Evolutionary conservation across 2,113 vertebrate species (phyloP), one percentile per base, ranked within the genome.

Genomic region (Spea bombifrons): DNA sequence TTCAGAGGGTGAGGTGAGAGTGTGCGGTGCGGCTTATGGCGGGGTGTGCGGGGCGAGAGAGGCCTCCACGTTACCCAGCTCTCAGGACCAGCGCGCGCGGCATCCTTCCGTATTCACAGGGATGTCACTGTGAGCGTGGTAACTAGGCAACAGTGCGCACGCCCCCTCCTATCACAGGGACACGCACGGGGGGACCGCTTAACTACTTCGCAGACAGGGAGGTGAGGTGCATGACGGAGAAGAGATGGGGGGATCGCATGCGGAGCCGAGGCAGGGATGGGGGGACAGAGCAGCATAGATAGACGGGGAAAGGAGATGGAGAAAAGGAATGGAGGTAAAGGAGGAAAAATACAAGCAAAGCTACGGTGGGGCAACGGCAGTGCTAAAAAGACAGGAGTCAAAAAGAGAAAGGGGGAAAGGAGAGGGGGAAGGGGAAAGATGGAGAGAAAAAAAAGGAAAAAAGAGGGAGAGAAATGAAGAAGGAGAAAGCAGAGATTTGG

Each of bases 191-290:
- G 78, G 73, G 78, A 81, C 57, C 44, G 52, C 64, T 69, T 68
- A 81, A 81, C 78, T 81, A 81, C 71, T 67, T 81, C 78, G 66
- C 65, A 86, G 86, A 85, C 86, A 86, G 87, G 87, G 86, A 87
- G 85, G 30, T 30, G 30, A 87, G 81, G 78, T 80, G 85, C 82
- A 81, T 76, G 85, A 85, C 57, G 47, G 13, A 61, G 81, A 43
- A 78, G 50, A 65, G 64, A 73, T 17, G 64, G 64, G 65, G 55
- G 71, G 67, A 50, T n/a, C 30, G 55, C 4, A 59, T 52, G 50
- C 10, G 15, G 15, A 59, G 55, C 8, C 10, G 15, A 59, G 4
- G 55, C 4, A 59, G 4, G 12, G 55, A 59, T 4, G 67, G 44
- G 3, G 6, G 72, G n/a, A 4, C 2, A 8, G 4, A 71, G 17